A percentile compares a stretch with the other conserved stretches of the same genome.
Conservation (phyloP, 1,140 invertebrate genomes). For the Octopus sinensis region DNA sequence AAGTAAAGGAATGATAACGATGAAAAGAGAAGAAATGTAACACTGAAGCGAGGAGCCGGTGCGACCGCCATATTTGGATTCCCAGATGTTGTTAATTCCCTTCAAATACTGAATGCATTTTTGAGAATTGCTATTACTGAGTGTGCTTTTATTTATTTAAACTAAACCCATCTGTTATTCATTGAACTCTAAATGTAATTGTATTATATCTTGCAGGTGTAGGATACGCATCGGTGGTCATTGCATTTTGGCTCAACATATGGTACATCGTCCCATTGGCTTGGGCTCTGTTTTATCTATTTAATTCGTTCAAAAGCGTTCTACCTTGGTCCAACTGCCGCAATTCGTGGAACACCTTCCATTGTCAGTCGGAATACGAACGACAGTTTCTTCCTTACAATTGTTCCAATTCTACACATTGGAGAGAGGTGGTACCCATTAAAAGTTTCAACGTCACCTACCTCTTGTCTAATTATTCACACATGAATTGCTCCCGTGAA, state of each 20-base stretch:
- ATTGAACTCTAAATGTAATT: background rate
- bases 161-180: too few relatives aligned
- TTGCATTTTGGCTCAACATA: conserved; percentile 98
- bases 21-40: too few relatives aligned
- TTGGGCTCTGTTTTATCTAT: conserved; percentile 96
- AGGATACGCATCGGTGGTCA: conserved; percentile 95
- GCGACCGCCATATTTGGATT: too few relatives aligned
- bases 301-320: conserved; percentile 76
- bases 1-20: too few relatives aligned
- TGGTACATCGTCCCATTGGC: conserved; percentile 98
- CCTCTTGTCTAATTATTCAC: conserved; percentile 25
- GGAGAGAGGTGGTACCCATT: conserved; percentile 28
- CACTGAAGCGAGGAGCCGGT: too few relatives aligned
- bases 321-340: conserved; percentile 93
- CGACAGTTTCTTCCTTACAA: conserved; percentile 33
- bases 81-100: too few relatives aligned
- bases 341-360: conserved; percentile 69
- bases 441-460: conserved; percentile 23
- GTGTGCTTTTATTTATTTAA: too few relatives aligned
- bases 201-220: conserved; percentile 69
- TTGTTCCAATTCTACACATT: conserved; percentile 34
- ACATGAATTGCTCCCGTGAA: conserved; percentile 36
- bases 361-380: conserved; percentile 45
- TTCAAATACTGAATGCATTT: too few relatives aligned
- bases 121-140: too few relatives aligned